Evolutionary conservation across 92 coral and sea anemone species (phyloP).

Genomic region (Phenganax stokvisi): DNA sequence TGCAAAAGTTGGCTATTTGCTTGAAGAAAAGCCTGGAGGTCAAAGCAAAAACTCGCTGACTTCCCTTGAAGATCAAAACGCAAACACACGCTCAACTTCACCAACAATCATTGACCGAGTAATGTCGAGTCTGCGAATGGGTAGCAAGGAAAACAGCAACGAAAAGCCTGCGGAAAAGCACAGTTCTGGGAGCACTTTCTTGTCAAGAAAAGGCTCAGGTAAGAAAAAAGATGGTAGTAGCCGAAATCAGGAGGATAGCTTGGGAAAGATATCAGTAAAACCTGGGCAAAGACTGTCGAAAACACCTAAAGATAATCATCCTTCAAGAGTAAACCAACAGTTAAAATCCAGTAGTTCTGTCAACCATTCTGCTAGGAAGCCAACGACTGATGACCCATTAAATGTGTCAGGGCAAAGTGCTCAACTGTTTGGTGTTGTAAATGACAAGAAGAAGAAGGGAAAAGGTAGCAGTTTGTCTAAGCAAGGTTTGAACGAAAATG

Average conservation of each 20-base stretch:
- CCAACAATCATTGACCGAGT: background rate
- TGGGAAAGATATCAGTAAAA: background rate
- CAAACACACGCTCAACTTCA: background rate
- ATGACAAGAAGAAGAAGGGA: background rate
- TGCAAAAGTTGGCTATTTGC: background rate
- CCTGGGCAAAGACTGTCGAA: background rate
- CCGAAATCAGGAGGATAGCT: background rate
- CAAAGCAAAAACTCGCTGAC: background rate
- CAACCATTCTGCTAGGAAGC: background rate
- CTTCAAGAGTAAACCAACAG: background rate
- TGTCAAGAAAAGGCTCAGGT: background rate
- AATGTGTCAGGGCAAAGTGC: background rate
- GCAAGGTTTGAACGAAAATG: background rate
- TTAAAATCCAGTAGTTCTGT: background rate
- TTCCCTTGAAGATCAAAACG: background rate
- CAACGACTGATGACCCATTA: background rate
- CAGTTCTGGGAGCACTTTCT: background rate
- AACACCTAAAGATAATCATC: background rate
- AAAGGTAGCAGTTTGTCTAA: background rate
- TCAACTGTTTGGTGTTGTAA: background rate
- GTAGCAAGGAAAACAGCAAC: background rate
- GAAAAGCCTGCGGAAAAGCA: background rate
- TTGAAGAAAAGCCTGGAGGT: background rate
- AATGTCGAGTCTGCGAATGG: background rate
- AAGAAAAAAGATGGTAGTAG: background rate